phyloP scores from a whole-genome alignment of 64 coral and sea anemone species.

The Catalaphyllia jardinei region DNA sequence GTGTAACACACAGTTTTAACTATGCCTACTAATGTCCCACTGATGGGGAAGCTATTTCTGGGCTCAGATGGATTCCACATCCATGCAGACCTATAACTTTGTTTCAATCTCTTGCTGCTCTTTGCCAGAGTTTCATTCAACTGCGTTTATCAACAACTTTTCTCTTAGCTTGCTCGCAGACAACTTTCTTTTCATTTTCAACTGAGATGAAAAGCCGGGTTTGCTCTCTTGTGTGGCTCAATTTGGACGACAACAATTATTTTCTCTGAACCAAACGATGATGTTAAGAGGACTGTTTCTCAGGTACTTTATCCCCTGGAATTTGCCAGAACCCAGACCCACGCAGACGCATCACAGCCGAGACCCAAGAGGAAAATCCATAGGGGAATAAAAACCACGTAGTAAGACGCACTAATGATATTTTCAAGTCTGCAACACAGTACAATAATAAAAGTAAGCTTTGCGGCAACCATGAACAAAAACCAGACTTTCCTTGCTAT shows the following conservation, averaged over 20 bases:
- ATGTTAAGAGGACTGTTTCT: not conserved
- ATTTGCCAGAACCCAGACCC: constrained; percentile 66
- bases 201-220: no score
- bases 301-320: constrained; percentile 1
- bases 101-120: no score
- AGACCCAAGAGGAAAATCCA: constrained; percentile 82
- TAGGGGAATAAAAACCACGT: constrained; percentile 81
- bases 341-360: constrained; percentile 45
- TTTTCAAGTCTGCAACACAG: constrained; percentile 73
- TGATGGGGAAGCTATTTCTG: no score
- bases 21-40: no score
- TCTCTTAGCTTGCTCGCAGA: no score
- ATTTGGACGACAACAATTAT: not conserved
- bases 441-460: constrained; percentile 81
- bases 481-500: constrained; percentile 91
- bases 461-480: constrained; percentile 62
- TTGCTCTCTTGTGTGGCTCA: no score
- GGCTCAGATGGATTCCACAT: no score
- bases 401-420: constrained; percentile 68
- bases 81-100: no score
- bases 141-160: no score
- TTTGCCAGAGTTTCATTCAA: no score
- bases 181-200: no score
- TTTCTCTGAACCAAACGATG: not conserved
- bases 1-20: no score